Conservation (phyloP, 2,888 invertebrate genomes). For the Cataglyphis rosenhaueri region DNA sequence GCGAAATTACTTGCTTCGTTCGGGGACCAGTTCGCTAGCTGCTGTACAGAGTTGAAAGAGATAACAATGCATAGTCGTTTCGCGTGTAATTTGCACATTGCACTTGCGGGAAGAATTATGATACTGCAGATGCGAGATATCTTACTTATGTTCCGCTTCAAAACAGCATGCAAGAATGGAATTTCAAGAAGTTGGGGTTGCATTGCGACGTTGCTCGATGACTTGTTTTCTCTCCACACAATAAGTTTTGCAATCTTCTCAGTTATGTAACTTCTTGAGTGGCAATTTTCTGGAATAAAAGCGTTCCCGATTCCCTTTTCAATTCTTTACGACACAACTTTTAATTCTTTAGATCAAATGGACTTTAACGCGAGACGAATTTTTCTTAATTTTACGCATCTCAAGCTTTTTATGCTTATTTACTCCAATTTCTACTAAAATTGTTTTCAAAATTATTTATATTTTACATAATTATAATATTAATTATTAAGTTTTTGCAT, state of each 20-base stretch:
- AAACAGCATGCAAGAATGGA: constrained; percentile 45
- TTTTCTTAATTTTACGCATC: not conserved
- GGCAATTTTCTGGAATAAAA: constrained; percentile 68
- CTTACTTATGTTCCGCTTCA: constrained; percentile 24
- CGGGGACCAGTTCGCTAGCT: constrained; percentile 13
- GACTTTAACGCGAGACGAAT: constrained; percentile 8
- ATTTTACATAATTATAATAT: not conserved
- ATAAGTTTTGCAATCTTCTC: constrained; percentile 75
- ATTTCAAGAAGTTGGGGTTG: constrained; percentile 40
- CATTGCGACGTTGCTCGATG: constrained; percentile 53
- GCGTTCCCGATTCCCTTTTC: constrained; percentile 34
- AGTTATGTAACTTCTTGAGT: constrained; percentile 73
- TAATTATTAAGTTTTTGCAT: not conserved
- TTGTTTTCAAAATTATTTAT: not conserved
- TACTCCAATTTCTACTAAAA: not conserved
- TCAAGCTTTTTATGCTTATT: not conserved
- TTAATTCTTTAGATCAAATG: constrained; percentile 14
- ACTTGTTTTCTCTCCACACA: constrained; percentile 65
- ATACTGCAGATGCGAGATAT: constrained; percentile 52
- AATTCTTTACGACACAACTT: constrained; percentile 17
- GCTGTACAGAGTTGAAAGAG: constrained; percentile 30
- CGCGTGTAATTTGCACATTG: constrained; percentile 47
- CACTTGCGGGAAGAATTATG: constrained; percentile 41
- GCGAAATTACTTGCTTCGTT: constrained; percentile 42
- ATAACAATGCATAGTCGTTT: constrained; percentile 34